Evolutionary conservation across 2,113 vertebrate species (phyloP).

Genomic region (Bungarus multicinctus): DNA sequence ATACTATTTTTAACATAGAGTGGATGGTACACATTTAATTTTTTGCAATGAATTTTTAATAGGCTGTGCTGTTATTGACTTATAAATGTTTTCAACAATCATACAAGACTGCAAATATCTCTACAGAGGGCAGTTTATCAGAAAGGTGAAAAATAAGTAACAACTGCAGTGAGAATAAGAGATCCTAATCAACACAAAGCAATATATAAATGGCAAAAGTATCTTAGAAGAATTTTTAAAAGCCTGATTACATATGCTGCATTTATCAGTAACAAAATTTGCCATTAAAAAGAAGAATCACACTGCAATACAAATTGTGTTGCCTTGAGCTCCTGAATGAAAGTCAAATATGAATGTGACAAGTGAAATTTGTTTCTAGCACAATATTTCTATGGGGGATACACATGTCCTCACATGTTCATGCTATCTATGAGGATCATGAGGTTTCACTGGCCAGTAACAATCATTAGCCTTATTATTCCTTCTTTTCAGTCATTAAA

Average conservation of each 20-base stretch:
- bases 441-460: not conserved
- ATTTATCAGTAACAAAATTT: not conserved
- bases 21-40: conserved; percentile 3
- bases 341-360: not conserved
- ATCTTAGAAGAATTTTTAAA: not conserved
- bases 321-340: not conserved
- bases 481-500: too few relatives aligned
- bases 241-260: not conserved
- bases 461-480: not conserved
- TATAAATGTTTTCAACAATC: too few relatives aligned
- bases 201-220: conserved; percentile 3
- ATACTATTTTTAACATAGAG: conserved; percentile 29
- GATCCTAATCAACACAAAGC: conserved; percentile 20
- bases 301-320: not conserved
- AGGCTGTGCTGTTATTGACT: too few relatives aligned
- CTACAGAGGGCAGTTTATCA: conserved; percentile 45
- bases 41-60: conserved; percentile 35
- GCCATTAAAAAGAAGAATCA: not conserved
- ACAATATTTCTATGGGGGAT: not conserved
- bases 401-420: not conserved
- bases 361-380: not conserved
- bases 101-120: conserved; percentile 39
- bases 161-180: not conserved
- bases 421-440: not conserved
- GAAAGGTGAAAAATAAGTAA: conserved; percentile 29